Percentiles rank a stretch among this genome's conserved stretches.
phyloP scores from a whole-genome alignment of 1,140 invertebrate species.

The Temnothorax nylanderi region DNA sequence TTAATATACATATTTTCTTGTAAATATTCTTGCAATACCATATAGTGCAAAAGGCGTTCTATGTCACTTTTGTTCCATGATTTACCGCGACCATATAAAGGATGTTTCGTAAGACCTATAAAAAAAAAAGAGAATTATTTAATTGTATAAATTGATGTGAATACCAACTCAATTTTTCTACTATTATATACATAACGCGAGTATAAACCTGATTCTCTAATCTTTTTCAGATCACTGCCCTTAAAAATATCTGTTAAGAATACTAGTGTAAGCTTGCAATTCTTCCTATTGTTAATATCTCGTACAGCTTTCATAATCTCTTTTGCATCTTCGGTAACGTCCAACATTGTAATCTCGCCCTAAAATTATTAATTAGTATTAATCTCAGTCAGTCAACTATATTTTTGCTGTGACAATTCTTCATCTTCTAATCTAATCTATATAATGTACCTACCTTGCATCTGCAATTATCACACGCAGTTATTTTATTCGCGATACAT shows the following conservation, averaged over 20 bases:
- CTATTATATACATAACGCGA: background rate
- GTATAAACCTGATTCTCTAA: conserved; percentile 84
- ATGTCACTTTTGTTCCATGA: conserved; percentile 91
- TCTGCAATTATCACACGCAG: conserved; percentile 96
- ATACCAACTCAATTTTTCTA: background rate
- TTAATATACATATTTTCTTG: conserved; percentile 91
- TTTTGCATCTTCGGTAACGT: conserved; percentile 93
- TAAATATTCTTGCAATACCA: conserved; percentile 93
- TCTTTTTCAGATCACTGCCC: conserved; percentile 91
- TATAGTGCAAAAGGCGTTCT: conserved; percentile 92
- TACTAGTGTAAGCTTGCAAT: conserved; percentile 90
- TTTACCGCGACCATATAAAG: conserved; percentile 88
- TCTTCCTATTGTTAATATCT: conserved; percentile 87
- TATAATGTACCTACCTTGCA: conserved; percentile 86
- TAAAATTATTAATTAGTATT: conserved; percentile 56
- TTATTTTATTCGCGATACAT: conserved; percentile 87
- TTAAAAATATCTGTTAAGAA: conserved; percentile 95
- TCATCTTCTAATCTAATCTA: background rate
- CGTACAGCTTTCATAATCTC: conserved; percentile 90
- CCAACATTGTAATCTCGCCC: conserved; percentile 86
- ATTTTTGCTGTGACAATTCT: background rate
- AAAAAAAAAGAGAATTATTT: background rate
- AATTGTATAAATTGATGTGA: background rate
- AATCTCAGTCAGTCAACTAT: background rate
- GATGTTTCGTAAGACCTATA: conserved; percentile 87